Percentiles rank a stretch among this genome's conserved stretches.
Evolutionary conservation across 2,113 vertebrate genomes (phyloP).

Genomic region (Syrmaticus mikado): DNA sequence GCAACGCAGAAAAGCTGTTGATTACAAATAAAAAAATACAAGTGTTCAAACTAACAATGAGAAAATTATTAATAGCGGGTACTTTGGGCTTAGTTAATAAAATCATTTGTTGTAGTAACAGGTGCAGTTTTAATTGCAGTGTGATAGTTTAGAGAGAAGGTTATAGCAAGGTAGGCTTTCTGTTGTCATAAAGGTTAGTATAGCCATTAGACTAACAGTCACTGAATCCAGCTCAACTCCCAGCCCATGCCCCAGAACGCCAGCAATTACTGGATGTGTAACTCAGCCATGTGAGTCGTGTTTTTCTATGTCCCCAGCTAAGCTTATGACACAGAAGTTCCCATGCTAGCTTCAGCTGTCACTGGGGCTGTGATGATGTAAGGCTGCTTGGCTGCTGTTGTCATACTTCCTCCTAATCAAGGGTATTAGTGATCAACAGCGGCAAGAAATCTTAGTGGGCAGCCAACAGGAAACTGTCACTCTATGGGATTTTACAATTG

Average conservation of each 20-base stretch:
- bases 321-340: slow-evolving; percentile 17
- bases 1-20: not conserved
- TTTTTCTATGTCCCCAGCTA: not conserved
- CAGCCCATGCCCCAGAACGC: not conserved
- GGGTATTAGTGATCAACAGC: not conserved
- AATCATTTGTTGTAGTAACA: not conserved
- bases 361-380: not conserved
- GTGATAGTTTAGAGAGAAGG: not conserved
- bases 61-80: not conserved
- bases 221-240: not conserved
- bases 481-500: not conserved
- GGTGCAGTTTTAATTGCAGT: not conserved
- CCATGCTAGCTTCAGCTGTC: not conserved
- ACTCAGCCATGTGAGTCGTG: not conserved
- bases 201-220: not conserved
- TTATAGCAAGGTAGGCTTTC: not conserved
- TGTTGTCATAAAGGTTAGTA: not conserved
- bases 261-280: not conserved
- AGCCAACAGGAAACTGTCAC: not conserved
- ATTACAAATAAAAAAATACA: not conserved
- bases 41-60: not conserved
- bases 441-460: not conserved
- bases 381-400: not conserved
- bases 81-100: not conserved
- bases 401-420: not conserved